Conservation (phyloP, 2,888 invertebrate genomes). For the Pyrrhosoma nymphula region DNA sequence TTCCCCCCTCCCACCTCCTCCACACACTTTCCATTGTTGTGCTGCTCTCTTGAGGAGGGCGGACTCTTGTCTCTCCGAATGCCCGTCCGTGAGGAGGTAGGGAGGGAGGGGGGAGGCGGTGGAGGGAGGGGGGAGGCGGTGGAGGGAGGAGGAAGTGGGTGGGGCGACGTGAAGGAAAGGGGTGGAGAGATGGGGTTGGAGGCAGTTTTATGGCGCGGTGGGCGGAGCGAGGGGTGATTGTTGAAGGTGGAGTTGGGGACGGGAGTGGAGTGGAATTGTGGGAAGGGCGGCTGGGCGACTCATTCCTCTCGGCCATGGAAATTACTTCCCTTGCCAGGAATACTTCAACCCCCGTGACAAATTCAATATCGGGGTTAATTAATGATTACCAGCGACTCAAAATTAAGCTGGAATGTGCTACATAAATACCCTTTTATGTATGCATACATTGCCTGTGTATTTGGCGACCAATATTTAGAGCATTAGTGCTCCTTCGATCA, state of each 20-base stretch:
- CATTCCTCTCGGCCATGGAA: neutral
- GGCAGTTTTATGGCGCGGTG: neutral
- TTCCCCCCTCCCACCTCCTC: no score
- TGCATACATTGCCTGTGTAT: no score
- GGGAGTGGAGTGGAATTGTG: neutral
- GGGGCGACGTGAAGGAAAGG: neutral
- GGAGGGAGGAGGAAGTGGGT: neutral
- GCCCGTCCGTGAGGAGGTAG: no score
- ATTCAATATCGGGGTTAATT: neutral
- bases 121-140: neutral
- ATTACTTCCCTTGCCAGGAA: neutral
- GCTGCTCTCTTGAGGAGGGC: neutral
- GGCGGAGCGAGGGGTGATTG: neutral
- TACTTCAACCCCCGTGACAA: neutral
- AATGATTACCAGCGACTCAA: neutral
- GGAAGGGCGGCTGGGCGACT: no score
- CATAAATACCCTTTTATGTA: neutral
- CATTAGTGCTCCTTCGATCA: no score
- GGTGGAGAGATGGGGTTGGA: neutral
- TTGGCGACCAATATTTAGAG: no score
- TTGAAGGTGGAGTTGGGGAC: no score
- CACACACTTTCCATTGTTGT: no score
- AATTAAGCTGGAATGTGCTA: neutral
- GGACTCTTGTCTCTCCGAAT: neutral
- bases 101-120: neutral